phyloP scores from a whole-genome alignment of 2,888 invertebrate species.

The Tetragnatha montana region DNA sequence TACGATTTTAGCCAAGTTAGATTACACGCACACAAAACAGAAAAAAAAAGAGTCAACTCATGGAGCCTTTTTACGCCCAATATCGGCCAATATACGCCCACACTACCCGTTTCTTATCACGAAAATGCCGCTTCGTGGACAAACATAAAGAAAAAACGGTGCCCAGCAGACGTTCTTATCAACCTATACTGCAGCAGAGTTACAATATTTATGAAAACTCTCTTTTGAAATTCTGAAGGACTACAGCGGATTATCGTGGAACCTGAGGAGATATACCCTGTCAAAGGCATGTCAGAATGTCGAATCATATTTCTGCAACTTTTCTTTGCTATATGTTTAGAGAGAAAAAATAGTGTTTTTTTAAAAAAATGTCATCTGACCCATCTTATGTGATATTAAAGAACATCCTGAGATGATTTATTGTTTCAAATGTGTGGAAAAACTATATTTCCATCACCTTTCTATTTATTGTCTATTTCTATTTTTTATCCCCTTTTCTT shows the following conservation, averaged over 20 bases:
- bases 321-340: neutral
- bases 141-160: neutral
- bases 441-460: too few species aligned
- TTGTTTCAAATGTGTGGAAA: neutral
- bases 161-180: conserved; percentile 23
- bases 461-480: too few species aligned
- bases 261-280: conserved; percentile 20
- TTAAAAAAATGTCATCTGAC: neutral
- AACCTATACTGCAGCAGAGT: conserved; percentile 2
- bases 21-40: too few species aligned
- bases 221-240: conserved; percentile 30
- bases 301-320: conserved; percentile 15
- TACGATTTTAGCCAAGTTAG: too few species aligned
- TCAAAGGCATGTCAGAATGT: conserved; percentile 16
- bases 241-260: conserved; percentile 21
- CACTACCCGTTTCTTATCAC: neutral
- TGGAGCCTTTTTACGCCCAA: neutral
- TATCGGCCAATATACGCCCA: neutral
- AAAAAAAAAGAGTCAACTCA: too few species aligned
- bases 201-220: conserved; percentile 27
- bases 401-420: neutral
- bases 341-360: neutral
- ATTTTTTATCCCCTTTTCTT: too few species aligned
- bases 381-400: neutral
- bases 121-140: neutral